Percentiles rank a stretch among this genome's conserved stretches.
phyloP scores from a whole-genome alignment of 2,888 invertebrate genomes.

The Deroplatys truncata region DNA sequence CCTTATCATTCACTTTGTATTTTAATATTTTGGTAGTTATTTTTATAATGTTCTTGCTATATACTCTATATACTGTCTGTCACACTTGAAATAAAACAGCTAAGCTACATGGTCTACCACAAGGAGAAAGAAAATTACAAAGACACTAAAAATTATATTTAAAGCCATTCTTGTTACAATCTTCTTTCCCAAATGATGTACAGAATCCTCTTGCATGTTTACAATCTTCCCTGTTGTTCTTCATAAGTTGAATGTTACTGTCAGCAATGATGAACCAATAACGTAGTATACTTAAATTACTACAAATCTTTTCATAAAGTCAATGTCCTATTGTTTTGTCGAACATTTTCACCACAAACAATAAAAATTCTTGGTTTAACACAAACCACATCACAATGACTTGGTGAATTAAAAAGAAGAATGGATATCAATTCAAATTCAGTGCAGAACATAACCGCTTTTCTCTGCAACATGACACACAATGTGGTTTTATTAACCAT shows the following conservation, averaged over 20 bases:
- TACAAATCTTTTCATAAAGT: neutral
- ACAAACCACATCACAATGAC: neutral
- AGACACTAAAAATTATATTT: neutral
- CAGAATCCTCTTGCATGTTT: conserved; percentile 5
- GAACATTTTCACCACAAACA: neutral
- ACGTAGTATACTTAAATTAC: neutral
- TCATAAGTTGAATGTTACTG: neutral
- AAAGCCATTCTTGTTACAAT: neutral
- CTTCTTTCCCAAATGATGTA: neutral
- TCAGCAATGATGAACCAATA: neutral
- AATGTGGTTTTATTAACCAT: neutral
- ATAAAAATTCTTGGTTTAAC: neutral
- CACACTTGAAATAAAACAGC: neutral
- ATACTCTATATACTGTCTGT: neutral
- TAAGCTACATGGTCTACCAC: neutral
- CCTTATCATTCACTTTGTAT: neutral
- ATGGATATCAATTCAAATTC: neutral
- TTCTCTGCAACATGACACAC: neutral
- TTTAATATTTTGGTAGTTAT: neutral
- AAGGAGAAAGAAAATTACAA: neutral
- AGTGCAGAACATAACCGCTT: neutral
- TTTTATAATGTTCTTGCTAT: neutral
- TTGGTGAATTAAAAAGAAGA: neutral
- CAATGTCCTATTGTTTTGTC: neutral
- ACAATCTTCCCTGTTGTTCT: conserved; percentile 5